Evolutionary conservation across 1,140 invertebrate species (phyloP).

Genomic region (Pinna nobilis): DNA sequence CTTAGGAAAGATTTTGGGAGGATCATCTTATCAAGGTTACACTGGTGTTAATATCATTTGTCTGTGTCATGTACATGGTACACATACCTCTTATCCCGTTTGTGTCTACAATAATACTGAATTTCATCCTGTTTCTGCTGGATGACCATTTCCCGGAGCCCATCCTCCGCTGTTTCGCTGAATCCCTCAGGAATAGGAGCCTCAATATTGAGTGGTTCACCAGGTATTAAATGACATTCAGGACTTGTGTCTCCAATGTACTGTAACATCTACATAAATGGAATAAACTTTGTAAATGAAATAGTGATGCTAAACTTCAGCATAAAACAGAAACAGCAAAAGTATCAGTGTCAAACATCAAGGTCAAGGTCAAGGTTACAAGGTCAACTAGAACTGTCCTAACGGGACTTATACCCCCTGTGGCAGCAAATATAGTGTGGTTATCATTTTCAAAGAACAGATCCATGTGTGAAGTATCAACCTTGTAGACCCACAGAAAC

Average conservation of each 20-base stretch:
- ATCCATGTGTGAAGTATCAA: too few species aligned
- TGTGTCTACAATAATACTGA: slow-evolving; percentile 61
- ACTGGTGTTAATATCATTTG: too few species aligned
- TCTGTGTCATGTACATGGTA: background rate
- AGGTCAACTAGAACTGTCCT: too few species aligned
- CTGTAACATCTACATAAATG: slow-evolving; percentile 82
- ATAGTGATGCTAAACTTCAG: background rate
- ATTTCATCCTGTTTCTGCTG: slow-evolving; percentile 62
- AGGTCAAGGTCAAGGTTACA: too few species aligned
- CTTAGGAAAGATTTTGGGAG: too few species aligned
- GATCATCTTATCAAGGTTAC: too few species aligned
- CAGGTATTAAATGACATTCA: slow-evolving; percentile 82
- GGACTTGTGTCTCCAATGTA: slow-evolving; percentile 95
- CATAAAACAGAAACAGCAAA: background rate
- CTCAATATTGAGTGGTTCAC: slow-evolving; percentile 71
- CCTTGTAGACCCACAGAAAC: too few species aligned
- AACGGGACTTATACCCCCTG: too few species aligned
- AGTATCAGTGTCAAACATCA: too few species aligned
- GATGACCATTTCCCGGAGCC: slow-evolving; percentile 67
- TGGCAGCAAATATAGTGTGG: too few species aligned
- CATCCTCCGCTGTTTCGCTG: slow-evolving; percentile 63
- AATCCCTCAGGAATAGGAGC: slow-evolving; percentile 69
- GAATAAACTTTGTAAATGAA: slow-evolving; percentile 1
- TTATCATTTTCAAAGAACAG: too few species aligned
- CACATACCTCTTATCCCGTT: slow-evolving; percentile 56